Evolutionary conservation across 1,140 invertebrate genomes (phyloP).

Genomic region (Papilio dardanus): DNA sequence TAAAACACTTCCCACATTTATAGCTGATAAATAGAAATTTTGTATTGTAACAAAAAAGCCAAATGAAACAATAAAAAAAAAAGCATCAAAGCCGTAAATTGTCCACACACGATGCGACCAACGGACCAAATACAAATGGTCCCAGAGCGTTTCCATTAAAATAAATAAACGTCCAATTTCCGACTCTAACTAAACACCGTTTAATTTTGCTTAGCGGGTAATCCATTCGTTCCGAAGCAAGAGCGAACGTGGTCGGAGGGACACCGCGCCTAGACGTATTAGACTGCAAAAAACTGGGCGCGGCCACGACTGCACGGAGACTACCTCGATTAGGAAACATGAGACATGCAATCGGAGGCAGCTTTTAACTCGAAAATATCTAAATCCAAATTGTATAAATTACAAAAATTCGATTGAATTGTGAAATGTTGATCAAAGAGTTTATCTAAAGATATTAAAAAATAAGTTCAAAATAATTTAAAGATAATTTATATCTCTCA

Average conservation of each 20-base stretch:
- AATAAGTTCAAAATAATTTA: neutral
- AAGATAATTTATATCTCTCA: neutral
- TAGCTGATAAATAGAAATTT: conserved; percentile 1
- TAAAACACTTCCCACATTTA: neutral
- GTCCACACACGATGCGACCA: conserved; percentile 24
- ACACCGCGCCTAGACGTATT: conserved; percentile 26
- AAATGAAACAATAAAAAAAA: conserved; percentile 22
- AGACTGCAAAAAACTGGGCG: conserved; percentile 31
- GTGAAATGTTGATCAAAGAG: too few species aligned
- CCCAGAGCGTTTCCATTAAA: conserved; percentile 29
- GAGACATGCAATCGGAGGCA: neutral
- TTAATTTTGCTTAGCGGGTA: conserved; percentile 38
- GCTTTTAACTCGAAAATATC: neutral
- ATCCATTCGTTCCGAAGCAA: conserved; percentile 27
- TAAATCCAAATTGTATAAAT: neutral
- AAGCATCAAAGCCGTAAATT: conserved; percentile 15
- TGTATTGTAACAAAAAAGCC: conserved; percentile 1
- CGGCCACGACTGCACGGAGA: conserved; percentile 13
- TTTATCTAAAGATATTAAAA: too few species aligned
- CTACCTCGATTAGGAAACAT: neutral
- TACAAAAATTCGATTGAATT: too few species aligned
- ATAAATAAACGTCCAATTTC: conserved; percentile 35
- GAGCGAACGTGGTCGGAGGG: conserved; percentile 15
- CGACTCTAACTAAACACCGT: conserved; percentile 33
- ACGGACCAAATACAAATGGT: conserved; percentile 24